Percentiles rank a stretch among this genome's conserved stretches.
Evolutionary conservation across 2,888 invertebrate genomes (phyloP).

Genomic region (Xestia rhomboidea): DNA sequence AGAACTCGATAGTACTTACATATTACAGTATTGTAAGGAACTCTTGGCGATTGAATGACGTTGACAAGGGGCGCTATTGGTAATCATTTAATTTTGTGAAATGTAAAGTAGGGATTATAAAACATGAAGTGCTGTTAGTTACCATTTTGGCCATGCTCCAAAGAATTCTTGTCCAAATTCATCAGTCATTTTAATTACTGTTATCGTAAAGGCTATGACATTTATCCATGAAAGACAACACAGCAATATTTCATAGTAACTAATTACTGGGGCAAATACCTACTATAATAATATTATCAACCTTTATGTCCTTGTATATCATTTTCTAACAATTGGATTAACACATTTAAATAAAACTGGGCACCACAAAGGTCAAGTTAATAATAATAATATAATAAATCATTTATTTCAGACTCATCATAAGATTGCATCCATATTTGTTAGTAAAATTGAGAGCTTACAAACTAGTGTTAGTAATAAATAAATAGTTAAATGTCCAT

Average conservation of each 20-base stretch:
- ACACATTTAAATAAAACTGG: conserved; percentile 14
- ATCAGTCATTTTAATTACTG: no score
- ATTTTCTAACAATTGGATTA: conserved; percentile 17
- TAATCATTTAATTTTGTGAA: not conserved
- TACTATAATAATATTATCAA: conserved; percentile 1
- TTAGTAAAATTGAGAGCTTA: no score
- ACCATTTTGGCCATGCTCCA: not conserved
- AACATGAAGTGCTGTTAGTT: not conserved
- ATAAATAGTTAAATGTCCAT: conserved; percentile 10
- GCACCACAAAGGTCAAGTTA: not conserved
- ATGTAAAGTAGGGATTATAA: not conserved
- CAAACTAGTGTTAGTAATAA: no score
- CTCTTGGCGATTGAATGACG: not conserved
- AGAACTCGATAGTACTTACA: not conserved
- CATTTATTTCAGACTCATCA: no score
- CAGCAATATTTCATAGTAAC: conserved; percentile 4
- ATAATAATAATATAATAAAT: no score
- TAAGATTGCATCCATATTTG: no score
- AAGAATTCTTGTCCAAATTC: not conserved
- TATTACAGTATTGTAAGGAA: not conserved
- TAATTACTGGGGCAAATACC: conserved; percentile 15
- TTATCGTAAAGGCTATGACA: not conserved
- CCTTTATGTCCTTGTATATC: not conserved
- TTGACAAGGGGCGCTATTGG: not conserved
- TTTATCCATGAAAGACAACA: not conserved